Conservation (phyloP, 2,888 invertebrate species). For the Mesorhabditis spiculigera region DNA sequence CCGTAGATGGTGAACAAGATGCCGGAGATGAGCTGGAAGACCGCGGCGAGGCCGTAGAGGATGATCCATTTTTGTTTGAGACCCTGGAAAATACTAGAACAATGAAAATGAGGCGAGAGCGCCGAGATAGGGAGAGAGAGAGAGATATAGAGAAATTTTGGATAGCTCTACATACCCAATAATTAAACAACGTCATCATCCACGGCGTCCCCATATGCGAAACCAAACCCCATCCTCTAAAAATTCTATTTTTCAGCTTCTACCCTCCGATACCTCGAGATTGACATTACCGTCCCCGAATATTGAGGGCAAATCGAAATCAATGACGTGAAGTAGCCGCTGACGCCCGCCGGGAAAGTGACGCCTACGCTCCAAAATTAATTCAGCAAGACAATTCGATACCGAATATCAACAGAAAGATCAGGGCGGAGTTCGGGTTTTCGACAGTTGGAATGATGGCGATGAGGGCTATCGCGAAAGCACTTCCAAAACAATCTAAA, state of each 20-base stretch:
- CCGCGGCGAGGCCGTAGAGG: background rate
- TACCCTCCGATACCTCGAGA: background rate
- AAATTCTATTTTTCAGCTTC: background rate
- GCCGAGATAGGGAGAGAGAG: background rate
- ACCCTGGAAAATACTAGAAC: background rate
- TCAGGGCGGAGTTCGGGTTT: background rate
- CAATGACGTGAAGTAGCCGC: too few relatives aligned
- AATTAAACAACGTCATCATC: background rate
- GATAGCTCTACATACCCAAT: background rate
- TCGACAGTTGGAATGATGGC: background rate
- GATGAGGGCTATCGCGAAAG: background rate
- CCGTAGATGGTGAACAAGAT: background rate
- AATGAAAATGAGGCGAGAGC: background rate
- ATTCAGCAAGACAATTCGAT: background rate
- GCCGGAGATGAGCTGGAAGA: background rate
- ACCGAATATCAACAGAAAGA: background rate
- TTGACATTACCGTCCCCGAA: background rate
- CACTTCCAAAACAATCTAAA: constrained; percentile 1
- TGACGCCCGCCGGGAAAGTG: too few relatives aligned
- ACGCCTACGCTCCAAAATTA: too few relatives aligned
- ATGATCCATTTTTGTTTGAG: background rate
- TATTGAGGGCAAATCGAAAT: constrained; percentile 3
- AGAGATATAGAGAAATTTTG: background rate
- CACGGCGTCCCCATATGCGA: background rate
- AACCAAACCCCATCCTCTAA: background rate